Conservation (phyloP, 2,113 vertebrate genomes). For the Pipra filicauda region DNA sequence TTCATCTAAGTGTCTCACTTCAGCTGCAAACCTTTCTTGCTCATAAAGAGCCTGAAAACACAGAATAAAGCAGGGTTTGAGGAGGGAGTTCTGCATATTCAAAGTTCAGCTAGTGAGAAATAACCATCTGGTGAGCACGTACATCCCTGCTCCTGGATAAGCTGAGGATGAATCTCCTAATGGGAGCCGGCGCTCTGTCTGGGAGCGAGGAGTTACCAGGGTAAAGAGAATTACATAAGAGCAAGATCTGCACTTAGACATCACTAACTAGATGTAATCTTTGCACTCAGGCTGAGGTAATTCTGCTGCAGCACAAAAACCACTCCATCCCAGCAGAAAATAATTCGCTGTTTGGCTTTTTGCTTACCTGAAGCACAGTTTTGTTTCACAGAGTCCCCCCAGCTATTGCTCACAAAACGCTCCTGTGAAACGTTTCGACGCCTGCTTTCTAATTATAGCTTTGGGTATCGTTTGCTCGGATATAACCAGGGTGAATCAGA, state of each 20-base stretch:
- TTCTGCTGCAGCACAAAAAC: background rate
- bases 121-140: background rate
- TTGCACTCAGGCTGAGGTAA: background rate
- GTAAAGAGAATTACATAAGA: slow-evolving; percentile 38
- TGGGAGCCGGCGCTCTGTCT: background rate
- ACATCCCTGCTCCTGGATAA: background rate
- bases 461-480: background rate
- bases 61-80: background rate
- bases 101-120: slow-evolving; percentile 20
- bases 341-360: background rate
- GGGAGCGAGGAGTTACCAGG: slow-evolving; percentile 33
- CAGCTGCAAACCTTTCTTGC: background rate
- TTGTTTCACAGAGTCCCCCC: background rate
- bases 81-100: background rate
- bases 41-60: background rate
- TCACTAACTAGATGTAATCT: slow-evolving; percentile 24
- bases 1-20: background rate
- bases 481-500: slow-evolving; percentile 31
- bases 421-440: background rate
- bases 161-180: background rate
- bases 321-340: background rate
- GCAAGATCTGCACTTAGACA: background rate
- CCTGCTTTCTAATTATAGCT: slow-evolving; percentile 27
- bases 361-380: background rate
- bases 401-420: background rate